phyloP scores from a whole-genome alignment of 2,797 vertebrate species.

The Adrianichthys oophorus region DNA sequence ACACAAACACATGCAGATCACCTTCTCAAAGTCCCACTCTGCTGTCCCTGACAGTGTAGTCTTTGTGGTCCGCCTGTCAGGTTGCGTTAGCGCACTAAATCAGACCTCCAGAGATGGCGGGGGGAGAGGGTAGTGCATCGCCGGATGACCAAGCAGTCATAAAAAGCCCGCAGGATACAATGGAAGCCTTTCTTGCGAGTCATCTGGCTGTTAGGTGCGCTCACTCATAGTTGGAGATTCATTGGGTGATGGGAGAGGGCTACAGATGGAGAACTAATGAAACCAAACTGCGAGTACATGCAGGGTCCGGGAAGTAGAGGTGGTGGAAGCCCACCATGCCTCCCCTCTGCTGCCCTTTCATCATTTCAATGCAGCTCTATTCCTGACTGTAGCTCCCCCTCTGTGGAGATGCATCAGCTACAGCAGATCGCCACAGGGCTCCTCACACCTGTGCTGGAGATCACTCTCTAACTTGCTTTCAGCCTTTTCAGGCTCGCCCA shows the following conservation, averaged over 20 bases:
- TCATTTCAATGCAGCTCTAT: conserved; percentile 24
- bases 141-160: conserved; percentile 67
- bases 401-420: conserved; percentile 35
- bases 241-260: conserved; percentile 7
- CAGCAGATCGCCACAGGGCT: conserved; percentile 26
- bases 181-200: conserved; percentile 79
- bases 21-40: conserved; percentile 50
- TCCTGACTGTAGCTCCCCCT: conserved; percentile 27
- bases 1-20: conserved; percentile 52
- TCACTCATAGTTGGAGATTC: conserved; percentile 27
- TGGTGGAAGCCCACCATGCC: conserved; percentile 37
- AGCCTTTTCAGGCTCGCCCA: not conserved
- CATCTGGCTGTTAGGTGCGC: conserved; percentile 74
- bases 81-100: conserved; percentile 63
- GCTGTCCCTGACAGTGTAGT: conserved; percentile 48
- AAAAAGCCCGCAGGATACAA: conserved; percentile 77
- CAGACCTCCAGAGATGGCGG: conserved; percentile 55
- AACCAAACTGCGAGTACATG: conserved; percentile 4
- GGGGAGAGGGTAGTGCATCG: conserved; percentile 61
- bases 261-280: conserved; percentile 63
- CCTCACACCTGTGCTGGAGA: conserved; percentile 43
- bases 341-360: conserved; percentile 25
- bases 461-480: conserved; percentile 32
- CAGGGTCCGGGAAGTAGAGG: conserved; percentile 25
- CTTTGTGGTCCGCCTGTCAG: conserved; percentile 73